phyloP scores from a whole-genome alignment of 2,888 invertebrate species.

The Diarsia brunnea region DNA sequence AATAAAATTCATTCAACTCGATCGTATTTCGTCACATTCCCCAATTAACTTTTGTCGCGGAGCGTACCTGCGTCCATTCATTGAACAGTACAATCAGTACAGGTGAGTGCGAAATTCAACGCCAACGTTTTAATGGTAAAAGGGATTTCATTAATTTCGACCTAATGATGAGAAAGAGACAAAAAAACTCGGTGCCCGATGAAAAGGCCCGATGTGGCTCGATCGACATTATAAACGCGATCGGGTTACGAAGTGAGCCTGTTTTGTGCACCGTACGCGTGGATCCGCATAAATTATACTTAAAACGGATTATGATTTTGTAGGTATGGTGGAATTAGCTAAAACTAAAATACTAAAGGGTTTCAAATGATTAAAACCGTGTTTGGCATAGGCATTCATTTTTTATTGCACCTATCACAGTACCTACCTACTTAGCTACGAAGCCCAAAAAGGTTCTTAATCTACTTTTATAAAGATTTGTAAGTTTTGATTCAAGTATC shows the following conservation, averaged over 20 bases:
- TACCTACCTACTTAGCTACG: neutral
- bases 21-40: conserved; percentile 34
- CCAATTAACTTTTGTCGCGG: conserved; percentile 54
- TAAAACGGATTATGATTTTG: conserved; percentile 1
- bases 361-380: neutral
- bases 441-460: neutral
- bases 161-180: conserved; percentile 62
- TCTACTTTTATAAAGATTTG: neutral
- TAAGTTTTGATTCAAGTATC: neutral
- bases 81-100: conserved; percentile 51
- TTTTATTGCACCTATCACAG: neutral
- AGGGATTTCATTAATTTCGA: conserved; percentile 67
- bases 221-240: conserved; percentile 73
- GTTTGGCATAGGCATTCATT: neutral
- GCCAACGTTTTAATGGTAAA: conserved; percentile 61
- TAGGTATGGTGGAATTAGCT: neutral
- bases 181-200: conserved; percentile 56
- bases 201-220: conserved; percentile 64
- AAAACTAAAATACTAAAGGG: neutral
- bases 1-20: conserved; percentile 14
- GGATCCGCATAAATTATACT: conserved; percentile 56
- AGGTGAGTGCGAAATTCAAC: conserved; percentile 70
- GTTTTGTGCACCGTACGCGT: conserved; percentile 39
- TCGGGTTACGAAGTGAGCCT: conserved; percentile 67
- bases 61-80: conserved; percentile 37